Base-by-base conservation (phyloP, 2,797 vertebrate genomes). In the Pogonophryne albipinna region DNA sequence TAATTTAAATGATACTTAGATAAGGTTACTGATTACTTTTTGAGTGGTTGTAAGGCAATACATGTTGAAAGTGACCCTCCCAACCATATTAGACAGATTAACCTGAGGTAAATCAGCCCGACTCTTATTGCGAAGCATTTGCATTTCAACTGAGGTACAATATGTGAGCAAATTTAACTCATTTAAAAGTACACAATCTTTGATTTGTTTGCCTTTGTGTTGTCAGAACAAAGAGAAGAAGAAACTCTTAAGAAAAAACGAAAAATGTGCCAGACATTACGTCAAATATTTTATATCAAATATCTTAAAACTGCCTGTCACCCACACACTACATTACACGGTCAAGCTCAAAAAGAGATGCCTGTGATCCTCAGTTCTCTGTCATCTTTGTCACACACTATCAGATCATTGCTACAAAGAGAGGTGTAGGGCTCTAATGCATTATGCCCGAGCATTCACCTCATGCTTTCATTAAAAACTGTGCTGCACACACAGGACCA, bases 61-160 rank as follows among this genome's bases (percentile, higher is more conserved):
- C 27, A 27, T 27, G 27, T 27, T 27, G 27, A 27, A 27, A 27
- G 27, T 5, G 27, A 27, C 27, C 27, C 4, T 27, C 27, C 27
- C 27, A 27, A 27, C 27, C 27, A 27, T 27, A 27, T 27, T 27
- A 82, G 68, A 85, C 63, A 79, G 64, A 84, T 81, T 85, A 84
- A 89, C 83, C 80, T 75, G 31, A 61, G 58, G 66, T 76, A 81
- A 52, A 71, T 83, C 76, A 73, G 42, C 59, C 66, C 52, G 56
- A 64, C 59, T 71, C 55, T 16, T 2, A 13, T 41, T 44, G 58
- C 38, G 0, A 4, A 61, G 51, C 70, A 27, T 27, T 27, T 27
- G 27, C 4, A 27, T 27, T 27, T 27, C 27, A 27, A 27, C 27
- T 27, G 27, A 27, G 70, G 47, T 38, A 38, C 34, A 38, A 38